Percentiles rank a stretch among this genome's conserved stretches.
These are phyloP conservation scores for Omphaloscelis lunosa DNA, from an alignment of 2,888 invertebrate species.

Conservation along the genomic window DNA sequence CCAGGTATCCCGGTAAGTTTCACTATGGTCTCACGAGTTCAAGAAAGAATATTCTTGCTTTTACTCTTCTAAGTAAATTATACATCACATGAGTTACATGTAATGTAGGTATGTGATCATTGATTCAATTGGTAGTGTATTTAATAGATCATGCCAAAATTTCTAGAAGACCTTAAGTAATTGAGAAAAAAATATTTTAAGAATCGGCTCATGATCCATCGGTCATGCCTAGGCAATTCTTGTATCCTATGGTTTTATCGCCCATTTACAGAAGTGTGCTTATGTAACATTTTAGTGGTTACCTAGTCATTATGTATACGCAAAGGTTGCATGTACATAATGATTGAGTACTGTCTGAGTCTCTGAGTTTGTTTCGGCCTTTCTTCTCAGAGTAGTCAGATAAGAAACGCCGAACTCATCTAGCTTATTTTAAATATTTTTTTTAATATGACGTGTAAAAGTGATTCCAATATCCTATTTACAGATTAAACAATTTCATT, in stretches of 20 bases:
- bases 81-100: not conserved
- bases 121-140: not conserved
- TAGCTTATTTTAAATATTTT: too few relatives aligned
- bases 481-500: too few relatives aligned
- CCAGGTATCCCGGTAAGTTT: constrained; percentile 87
- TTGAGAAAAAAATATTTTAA: not conserved
- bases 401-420: too few relatives aligned
- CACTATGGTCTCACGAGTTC: not conserved
- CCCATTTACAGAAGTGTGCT: not conserved
- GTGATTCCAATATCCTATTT: too few relatives aligned
- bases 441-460: too few relatives aligned
- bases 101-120: not conserved
- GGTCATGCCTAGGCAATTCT: not conserved
- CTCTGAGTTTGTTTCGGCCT: too few relatives aligned
- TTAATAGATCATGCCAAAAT: not conserved
- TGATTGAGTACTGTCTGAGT: too few relatives aligned
- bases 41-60: not conserved
- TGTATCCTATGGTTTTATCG: not conserved
- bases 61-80: not conserved
- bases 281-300: not conserved
- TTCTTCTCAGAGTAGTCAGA: too few relatives aligned
- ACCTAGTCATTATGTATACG: not conserved
- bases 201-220: not conserved
- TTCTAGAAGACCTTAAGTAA: too few relatives aligned
- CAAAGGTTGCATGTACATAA: not conserved